Conservation (phyloP, 2,797 vertebrate genomes). For the Ctenopoma multispine region DNA sequence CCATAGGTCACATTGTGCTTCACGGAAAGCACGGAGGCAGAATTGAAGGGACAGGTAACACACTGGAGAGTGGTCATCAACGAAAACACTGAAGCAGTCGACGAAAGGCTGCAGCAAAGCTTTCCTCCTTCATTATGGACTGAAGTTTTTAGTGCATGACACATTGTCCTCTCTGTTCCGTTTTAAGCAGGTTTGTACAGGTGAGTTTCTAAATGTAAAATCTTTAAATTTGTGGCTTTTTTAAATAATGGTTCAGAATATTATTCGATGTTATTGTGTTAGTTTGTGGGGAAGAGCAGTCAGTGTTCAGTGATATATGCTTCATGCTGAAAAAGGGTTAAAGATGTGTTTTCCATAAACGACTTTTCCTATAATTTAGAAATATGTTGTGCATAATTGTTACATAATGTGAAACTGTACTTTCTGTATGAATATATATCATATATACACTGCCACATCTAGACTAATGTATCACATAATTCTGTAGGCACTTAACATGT, state of each 20-base stretch:
- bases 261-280: conserved; percentile 24
- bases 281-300: conserved; percentile 39
- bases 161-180: conserved; percentile 12
- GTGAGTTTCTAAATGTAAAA: conserved; percentile 13
- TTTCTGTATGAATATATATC: conserved; percentile 7
- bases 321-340: neutral
- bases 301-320: conserved; percentile 10
- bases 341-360: conserved; percentile 1
- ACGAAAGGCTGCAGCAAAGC: conserved; percentile 19
- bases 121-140: conserved; percentile 23
- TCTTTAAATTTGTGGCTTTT: neutral
- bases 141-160: conserved; percentile 16
- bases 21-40: conserved; percentile 24
- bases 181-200: conserved; percentile 24
- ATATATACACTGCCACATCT: conserved; percentile 1
- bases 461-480: conserved; percentile 18
- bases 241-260: neutral
- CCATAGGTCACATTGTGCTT: conserved; percentile 33
- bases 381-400: conserved; percentile 3
- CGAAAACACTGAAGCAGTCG: conserved; percentile 23
- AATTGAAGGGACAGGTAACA: conserved; percentile 67
- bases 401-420: conserved; percentile 13
- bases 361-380: conserved; percentile 1
- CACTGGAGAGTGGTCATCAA: conserved; percentile 66
- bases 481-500: conserved; percentile 32